Conservation (phyloP, 2,797 vertebrate species). For the Erethizon dorsatum region DNA sequence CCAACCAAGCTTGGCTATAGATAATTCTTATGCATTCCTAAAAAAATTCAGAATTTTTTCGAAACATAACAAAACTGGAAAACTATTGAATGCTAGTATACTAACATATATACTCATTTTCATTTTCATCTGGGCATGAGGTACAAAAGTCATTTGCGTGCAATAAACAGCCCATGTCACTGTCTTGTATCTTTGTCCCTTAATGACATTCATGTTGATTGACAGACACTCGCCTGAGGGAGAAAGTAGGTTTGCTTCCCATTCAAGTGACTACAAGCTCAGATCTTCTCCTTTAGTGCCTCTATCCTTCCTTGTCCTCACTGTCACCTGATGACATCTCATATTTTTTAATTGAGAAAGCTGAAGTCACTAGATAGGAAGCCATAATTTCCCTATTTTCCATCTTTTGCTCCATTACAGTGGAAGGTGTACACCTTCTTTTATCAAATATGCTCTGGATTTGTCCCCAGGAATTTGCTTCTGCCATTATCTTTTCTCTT, state of each 20-base stretch:
- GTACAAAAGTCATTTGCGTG: background rate
- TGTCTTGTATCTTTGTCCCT: conserved; percentile 39
- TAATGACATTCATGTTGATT: conserved; percentile 46
- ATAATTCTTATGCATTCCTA: conserved; percentile 61
- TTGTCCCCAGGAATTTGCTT: background rate
- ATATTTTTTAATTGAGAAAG: conserved; percentile 45
- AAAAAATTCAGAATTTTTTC: conserved; percentile 64
- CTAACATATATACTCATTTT: conserved; percentile 20
- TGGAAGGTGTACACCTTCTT: background rate
- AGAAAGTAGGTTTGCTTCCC: conserved; percentile 43
- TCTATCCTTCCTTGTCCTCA: background rate
- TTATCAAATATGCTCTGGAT: background rate
- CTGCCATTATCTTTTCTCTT: conserved; percentile 39
- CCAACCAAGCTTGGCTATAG: background rate
- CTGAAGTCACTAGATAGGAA: background rate
- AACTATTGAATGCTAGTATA: conserved; percentile 40
- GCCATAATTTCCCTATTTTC: background rate
- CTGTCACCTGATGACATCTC: background rate
- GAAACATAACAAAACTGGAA: conserved; percentile 51
- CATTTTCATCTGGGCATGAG: conserved; percentile 20
- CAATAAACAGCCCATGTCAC: conserved; percentile 14
- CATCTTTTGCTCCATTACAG: background rate
- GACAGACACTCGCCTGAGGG: background rate
- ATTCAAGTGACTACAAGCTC: background rate
- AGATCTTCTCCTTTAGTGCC: conserved; percentile 7